phyloP scores from a whole-genome alignment of 2,113 vertebrate species.

The Zosterops borbonicus region DNA sequence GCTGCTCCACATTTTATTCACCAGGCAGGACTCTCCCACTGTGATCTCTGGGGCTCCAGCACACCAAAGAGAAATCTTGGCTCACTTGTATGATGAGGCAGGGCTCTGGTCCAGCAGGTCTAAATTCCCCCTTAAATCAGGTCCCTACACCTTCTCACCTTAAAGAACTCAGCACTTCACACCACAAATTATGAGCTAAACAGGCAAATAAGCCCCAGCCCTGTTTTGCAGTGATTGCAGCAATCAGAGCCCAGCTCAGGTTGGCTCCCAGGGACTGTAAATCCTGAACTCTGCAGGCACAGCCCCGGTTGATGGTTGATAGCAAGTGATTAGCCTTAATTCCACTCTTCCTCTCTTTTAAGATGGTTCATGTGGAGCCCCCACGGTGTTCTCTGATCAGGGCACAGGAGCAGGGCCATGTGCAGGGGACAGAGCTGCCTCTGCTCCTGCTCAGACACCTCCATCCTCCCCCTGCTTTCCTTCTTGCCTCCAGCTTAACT shows the following conservation, averaged over 20 bases:
- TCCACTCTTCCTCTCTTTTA: background rate
- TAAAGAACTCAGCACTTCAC: background rate
- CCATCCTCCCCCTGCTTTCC: background rate
- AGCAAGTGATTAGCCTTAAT: constrained; percentile 34
- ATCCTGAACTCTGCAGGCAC: background rate
- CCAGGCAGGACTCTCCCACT: background rate
- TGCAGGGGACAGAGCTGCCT: background rate
- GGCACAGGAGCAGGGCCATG: rapidly evolving
- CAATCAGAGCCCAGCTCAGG: constrained; percentile 35
- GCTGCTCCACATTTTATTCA: background rate
- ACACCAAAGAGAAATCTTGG: background rate
- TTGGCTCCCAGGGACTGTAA: background rate
- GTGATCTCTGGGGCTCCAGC: background rate
- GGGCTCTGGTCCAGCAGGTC: background rate
- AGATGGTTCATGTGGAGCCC: background rate
- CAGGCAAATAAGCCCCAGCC: background rate
- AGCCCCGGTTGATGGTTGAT: background rate
- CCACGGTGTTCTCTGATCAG: background rate
- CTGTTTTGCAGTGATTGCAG: constrained; percentile 20
- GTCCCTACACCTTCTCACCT: background rate
- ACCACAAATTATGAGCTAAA: background rate
- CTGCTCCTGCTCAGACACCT: background rate
- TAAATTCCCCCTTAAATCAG: background rate
- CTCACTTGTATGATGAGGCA: background rate
- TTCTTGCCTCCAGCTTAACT: background rate